phyloP scores from a whole-genome alignment of 2,888 invertebrate genomes.

The Polydrusus cervinus region DNA sequence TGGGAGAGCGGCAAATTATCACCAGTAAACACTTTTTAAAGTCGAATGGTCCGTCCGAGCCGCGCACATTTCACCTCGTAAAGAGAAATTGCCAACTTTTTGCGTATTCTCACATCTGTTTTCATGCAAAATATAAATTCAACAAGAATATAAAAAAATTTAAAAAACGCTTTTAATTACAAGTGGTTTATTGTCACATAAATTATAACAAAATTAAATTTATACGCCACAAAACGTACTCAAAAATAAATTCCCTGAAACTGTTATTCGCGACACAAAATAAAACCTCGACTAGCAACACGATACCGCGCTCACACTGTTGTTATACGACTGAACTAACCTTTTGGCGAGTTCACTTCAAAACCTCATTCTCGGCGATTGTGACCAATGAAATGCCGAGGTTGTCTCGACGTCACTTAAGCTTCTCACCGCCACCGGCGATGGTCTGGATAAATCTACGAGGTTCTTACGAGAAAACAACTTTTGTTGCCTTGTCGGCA shows the following conservation, averaged over 20 bases:
- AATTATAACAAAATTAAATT: slow-evolving; percentile 28
- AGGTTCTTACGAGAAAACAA: slow-evolving; percentile 36
- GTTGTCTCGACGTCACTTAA: slow-evolving; percentile 60
- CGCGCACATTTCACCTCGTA: slow-evolving; percentile 30
- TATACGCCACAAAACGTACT: slow-evolving; percentile 8
- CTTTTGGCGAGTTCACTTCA: slow-evolving; percentile 68
- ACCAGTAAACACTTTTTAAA: slow-evolving; percentile 23
- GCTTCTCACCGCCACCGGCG: slow-evolving; percentile 52
- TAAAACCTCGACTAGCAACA: slow-evolving; percentile 29
- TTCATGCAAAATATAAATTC: slow-evolving; percentile 33
- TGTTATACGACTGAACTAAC: slow-evolving; percentile 67
- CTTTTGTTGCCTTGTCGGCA: slow-evolving; percentile 17
- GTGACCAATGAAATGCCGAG: slow-evolving; percentile 61
- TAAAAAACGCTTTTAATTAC: slow-evolving; percentile 3
- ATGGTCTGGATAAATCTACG: slow-evolving; percentile 51
- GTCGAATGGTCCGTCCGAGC: slow-evolving; percentile 31
- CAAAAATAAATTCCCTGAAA: slow-evolving; percentile 27
- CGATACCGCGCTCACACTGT: slow-evolving; percentile 50
- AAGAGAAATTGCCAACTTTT: slow-evolving; percentile 47
- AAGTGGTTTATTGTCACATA: slow-evolving; percentile 37
- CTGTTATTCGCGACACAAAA: slow-evolving; percentile 40
- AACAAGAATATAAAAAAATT: slow-evolving; percentile 45
- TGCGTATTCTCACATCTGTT: slow-evolving; percentile 30
- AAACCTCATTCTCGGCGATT: slow-evolving; percentile 61
- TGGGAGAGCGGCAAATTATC: slow-evolving; percentile 24